Evolutionary conservation across 1,140 invertebrate species (phyloP), one percentile per base, ranked within the genome.

Genomic region (Heliothis subflexa): DNA sequence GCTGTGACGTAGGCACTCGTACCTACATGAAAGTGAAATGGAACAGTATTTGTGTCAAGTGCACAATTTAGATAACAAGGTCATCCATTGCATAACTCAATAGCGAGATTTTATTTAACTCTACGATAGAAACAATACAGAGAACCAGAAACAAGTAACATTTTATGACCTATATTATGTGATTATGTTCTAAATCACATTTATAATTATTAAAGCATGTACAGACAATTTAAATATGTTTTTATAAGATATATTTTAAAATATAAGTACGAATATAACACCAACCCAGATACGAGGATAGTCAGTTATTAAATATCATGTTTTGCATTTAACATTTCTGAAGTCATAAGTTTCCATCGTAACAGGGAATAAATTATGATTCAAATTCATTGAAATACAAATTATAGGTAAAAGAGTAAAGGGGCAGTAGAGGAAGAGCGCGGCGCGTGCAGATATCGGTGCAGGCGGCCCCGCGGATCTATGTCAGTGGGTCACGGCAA

Each of bases 51-150:
- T 88, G 89, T 94, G 93, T 94, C 93, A 94, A 94, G 93, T 94
- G 91, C 91, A 93, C 91, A 90, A 93, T 94, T 93, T 93, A 93
- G 91, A 94, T 94, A 93, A 94, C 91, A 92, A 94, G 93, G 93
- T 90, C 90, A 93, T 86, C 87, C 80, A 87, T 92, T 93, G 91
- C 90, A 92, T 92, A 92, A 94, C 83, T 85, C 83, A 82, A 90
- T 88, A 62, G 88, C 82, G 89, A 85, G 83, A 68, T 85, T 88
- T 76, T 76, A 76, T 76, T 52, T 50, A 2, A 40, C 21, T 72
- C 52, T 54, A 72, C 68, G 83, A 84, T 82, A 84, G 62, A 64
- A 64, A n/a, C 16, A 50, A 68, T 50, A 25, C 47, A 25, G 18
- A 47, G 18, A 33, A n/a, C 25, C 14, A 61, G 28, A n/a, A 61